These are phyloP conservation scores for Lytechinus pictus DNA, from an alignment of 35 echinoderm and acorn worm genomes.

Conservation along the genomic window DNA sequence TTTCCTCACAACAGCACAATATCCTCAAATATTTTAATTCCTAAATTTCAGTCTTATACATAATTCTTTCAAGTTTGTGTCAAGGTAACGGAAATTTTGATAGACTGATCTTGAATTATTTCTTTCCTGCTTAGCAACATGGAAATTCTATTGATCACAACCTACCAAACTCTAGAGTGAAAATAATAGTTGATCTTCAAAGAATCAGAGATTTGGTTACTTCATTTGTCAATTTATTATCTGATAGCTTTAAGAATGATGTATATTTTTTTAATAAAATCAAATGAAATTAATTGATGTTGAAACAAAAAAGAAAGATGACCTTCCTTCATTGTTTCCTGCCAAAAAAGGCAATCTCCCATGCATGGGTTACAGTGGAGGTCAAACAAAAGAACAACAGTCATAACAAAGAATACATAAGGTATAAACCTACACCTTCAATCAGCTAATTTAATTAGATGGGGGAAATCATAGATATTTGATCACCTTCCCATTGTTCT, in stretches of 20 bases:
- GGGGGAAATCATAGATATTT: constrained; percentile 21
- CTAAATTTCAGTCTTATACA: not conserved
- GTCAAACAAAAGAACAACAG: not conserved
- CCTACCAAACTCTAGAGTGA: too few relatives aligned
- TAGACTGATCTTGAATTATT: not conserved
- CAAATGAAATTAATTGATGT: too few relatives aligned
- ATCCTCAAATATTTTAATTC: not conserved
- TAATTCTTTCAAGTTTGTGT: not conserved
- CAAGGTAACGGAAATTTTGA: not conserved
- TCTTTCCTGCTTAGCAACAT: not conserved
- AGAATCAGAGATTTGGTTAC: too few relatives aligned
- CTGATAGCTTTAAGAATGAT: too few relatives aligned
- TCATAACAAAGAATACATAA: not conserved
- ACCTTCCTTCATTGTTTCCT: not conserved
- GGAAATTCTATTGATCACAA: not conserved
- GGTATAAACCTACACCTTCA: not conserved
- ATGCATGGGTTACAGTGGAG: not conserved
- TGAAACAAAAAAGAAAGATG: too few relatives aligned
- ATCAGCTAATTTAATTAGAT: constrained; percentile 26
- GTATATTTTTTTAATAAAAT: too few relatives aligned
- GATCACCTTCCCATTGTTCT: not conserved
- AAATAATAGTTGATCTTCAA: too few relatives aligned
- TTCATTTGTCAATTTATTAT: too few relatives aligned
- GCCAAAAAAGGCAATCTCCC: not conserved
- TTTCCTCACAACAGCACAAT: not conserved